Base-by-base conservation (phyloP, 2,797 vertebrate genomes). In the Rhinophrynus dorsalis region DNA sequence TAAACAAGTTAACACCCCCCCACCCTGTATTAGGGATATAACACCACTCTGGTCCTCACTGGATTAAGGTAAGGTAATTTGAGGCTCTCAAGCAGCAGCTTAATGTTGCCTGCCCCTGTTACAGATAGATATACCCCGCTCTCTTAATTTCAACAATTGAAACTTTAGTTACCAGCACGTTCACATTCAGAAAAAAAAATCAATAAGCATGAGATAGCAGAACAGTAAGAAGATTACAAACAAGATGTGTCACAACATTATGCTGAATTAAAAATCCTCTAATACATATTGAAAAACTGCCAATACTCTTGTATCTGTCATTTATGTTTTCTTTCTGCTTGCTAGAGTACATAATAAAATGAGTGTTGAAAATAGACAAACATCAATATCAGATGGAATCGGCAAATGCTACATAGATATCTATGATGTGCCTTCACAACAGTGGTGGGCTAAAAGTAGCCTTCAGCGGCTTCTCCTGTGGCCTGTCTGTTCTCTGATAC, bases 161-260 rank as follows among this genome's bases (percentile, higher is more conserved):
- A n/a, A n/a, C n/a, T 89, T 88, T 88, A 88, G 84, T 88, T 86
- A 89, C 85, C 83, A 79, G 79, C 73, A 83, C 68, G 83, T 84
- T 86, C 81, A 81, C 83, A 84, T 84, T 90, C 82, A 85, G 79
- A 77, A 35, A 69, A 35, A 13, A 42, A 63, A 44, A 90, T 91
- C 88, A 83, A 89, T 90, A 88, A 60, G 82, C 82, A 86, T 83
- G 86, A 87, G 85, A 90, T 88, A 90, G 85, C 76, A 80, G 80
- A 83, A 85, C 81, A 85, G 83, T 82, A 78, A 82, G 84, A 85
- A 88, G 81, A 88, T 90, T 90, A 86, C 88, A 85, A 76, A 77
- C 69, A 68, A 89, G 86, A 88, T 89, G 86, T 88, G 87, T 86
- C 84, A 84, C 84, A 84, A 89, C 86, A 86, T 85, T 85, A 87